phyloP scores from a whole-genome alignment of 2,797 vertebrate genomes.

The Notolabrus celidotus region DNA sequence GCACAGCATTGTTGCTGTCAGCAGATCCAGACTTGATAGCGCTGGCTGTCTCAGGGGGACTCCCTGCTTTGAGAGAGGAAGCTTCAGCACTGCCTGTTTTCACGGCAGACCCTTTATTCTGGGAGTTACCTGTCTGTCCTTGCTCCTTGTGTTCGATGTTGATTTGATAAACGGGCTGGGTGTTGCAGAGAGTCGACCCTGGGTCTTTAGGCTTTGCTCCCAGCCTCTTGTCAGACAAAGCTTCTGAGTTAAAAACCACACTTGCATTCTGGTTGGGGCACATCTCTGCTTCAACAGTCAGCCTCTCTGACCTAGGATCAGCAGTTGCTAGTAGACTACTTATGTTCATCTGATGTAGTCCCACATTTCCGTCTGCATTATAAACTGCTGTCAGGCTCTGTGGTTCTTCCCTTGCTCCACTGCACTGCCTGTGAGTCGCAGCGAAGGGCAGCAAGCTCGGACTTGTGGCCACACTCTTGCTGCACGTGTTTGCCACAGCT shows the following conservation, averaged over 20 bases:
- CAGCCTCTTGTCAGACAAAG: constrained; percentile 48
- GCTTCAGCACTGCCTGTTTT: constrained; percentile 60
- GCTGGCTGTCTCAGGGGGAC: constrained; percentile 46
- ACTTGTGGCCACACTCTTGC: constrained; percentile 91
- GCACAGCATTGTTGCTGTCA: constrained; percentile 61
- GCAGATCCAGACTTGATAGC: constrained; percentile 56
- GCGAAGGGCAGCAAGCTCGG: constrained; percentile 88
- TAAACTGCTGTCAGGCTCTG: constrained; percentile 86
- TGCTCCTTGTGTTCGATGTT: constrained; percentile 72
- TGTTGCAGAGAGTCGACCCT: constrained; percentile 68
- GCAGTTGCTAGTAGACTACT: constrained; percentile 20
- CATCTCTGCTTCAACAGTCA: constrained; percentile 74
- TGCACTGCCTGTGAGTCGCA: constrained; percentile 67
- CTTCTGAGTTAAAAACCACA: constrained; percentile 51
- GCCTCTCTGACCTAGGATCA: constrained; percentile 62
- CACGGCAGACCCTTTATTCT: constrained; percentile 36
- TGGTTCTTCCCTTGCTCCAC: constrained; percentile 70
- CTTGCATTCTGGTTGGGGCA: constrained; percentile 62
- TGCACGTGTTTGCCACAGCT: constrained; percentile 88
- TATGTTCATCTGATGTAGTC: constrained; percentile 56
- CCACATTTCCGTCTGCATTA: constrained; percentile 56
- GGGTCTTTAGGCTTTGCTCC: constrained; percentile 73
- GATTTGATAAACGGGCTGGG: constrained; percentile 84
- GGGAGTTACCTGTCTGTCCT: constrained; percentile 37
- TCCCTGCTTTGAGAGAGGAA: constrained; percentile 57